Evolutionary conservation across 2,113 vertebrate species (phyloP), one percentile per base, ranked within the genome.

Genomic region (Trinectes maculatus): DNA sequence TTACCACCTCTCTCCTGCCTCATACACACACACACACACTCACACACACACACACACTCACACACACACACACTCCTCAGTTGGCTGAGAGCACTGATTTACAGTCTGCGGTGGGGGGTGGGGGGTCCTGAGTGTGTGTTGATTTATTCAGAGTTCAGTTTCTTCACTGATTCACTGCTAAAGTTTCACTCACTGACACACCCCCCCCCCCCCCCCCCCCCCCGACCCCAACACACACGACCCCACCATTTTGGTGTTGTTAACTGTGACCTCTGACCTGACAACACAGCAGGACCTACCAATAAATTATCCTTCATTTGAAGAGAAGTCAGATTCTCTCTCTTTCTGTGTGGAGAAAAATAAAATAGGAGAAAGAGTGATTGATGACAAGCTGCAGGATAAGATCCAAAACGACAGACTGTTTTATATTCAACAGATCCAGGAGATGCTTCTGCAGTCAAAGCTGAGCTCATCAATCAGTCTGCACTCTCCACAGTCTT

Each of bases 381-480:
- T 93, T 94, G 93, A 93, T 77, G 80, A 25, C 0, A 5, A n/a
- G 33, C 47, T 43, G 46, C 28, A 29, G 22, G 47, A 75, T 58
- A 2, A 56, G 31, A 33, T 60, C 57, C 51, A 44, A 73, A 56
- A 56, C 51, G 26, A 33, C 16, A 46, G n/a, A 8, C 66, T 67
- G 58, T 47, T 15, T 46, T 43, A 42, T 40, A 71, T 6, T 64
- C 42, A 18, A 25, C 57, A 43, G 39, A 67, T 57, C 33, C 40
- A 52, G n/a, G 6, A 24, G 29, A 29, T 67, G 19, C 21, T 55
- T 91, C 88, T 78, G 86, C 62, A 90, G 75, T 75, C 59, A 86
- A 86, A 82, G 69, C 21, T 43, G 61, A 63, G 63, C 72, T 77
- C 69, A 87, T 93, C 89, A 92, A 93, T 93, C 89, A 91, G 3